A percentile compares a stretch with the other conserved stretches of the same genome.
Evolutionary conservation across 2,888 invertebrate species (phyloP).

Genomic region (Dichetophora obliterata): DNA sequence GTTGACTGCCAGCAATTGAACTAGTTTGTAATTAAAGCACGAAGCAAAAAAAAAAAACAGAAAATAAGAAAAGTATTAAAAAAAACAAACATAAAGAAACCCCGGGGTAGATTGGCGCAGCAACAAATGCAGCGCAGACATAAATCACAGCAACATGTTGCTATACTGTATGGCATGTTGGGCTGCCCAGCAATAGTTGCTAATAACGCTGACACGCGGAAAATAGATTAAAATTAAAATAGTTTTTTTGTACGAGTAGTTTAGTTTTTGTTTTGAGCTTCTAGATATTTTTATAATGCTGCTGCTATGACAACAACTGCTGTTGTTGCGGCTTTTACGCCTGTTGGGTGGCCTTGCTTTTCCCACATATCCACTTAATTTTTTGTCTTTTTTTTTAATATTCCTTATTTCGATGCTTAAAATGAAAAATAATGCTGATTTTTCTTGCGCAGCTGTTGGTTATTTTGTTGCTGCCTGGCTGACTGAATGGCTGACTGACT

Average conservation of each 20-base stretch:
- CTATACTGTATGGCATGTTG: no score
- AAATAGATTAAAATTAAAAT: neutral
- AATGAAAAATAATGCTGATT: constrained; percentile 1
- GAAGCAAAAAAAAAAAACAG: neutral
- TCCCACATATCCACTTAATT: neutral
- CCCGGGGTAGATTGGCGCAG: neutral
- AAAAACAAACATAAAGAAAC: constrained; percentile 12
- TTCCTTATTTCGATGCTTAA: neutral
- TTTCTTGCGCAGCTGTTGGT: neutral
- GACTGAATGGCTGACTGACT: neutral
- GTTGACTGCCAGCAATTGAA: constrained; percentile 32
- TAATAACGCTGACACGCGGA: constrained; percentile 6
- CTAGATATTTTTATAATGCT: neutral
- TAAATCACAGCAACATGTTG: neutral
- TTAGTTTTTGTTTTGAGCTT: neutral
- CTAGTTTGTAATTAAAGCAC: constrained; percentile 43
- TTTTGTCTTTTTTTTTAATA: neutral
- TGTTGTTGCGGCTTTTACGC: neutral
- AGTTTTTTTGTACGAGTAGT: neutral
- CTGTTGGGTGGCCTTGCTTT: constrained; percentile 17
- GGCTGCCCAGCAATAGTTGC: neutral
- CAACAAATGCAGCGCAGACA: neutral
- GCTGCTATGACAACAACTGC: neutral
- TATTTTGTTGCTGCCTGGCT: neutral
- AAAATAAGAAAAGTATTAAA: neutral